A percentile compares a stretch with the other conserved stretches of the same genome.
phyloP scores from a whole-genome alignment of 2,888 invertebrate genomes.

The Hemicrepidius hirtus region DNA sequence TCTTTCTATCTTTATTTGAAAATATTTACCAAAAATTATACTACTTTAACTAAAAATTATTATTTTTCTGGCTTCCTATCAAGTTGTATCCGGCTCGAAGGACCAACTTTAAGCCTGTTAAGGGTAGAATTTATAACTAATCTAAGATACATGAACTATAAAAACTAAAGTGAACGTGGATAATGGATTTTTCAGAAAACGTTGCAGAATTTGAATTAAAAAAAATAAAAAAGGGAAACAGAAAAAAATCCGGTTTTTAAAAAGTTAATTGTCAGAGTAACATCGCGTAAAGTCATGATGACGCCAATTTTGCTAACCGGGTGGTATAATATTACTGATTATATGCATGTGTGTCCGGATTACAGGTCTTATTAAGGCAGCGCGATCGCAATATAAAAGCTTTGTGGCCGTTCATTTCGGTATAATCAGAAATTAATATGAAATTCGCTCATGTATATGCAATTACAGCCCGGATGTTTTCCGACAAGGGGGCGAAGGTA shows the following conservation, averaged over 20 bases:
- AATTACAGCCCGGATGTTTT: slow-evolving; percentile 71
- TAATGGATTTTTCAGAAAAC: too few species aligned
- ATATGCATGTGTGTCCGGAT: slow-evolving; percentile 71
- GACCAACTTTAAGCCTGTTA: too few species aligned
- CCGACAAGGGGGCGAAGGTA: slow-evolving; percentile 62
- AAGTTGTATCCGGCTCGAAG: too few species aligned
- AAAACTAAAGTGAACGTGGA: too few species aligned
- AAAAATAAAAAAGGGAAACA: slow-evolving; percentile 2
- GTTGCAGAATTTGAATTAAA: too few species aligned
- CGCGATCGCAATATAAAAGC: slow-evolving; percentile 72
- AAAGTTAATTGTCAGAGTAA: slow-evolving; percentile 44
- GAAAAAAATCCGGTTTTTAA: slow-evolving; percentile 30
- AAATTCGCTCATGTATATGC: slow-evolving; percentile 73
- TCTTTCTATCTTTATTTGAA: neutral
- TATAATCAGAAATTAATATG: slow-evolving; percentile 74
- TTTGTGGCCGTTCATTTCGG: slow-evolving; percentile 72
- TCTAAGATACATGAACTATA: too few species aligned
- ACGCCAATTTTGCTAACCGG: slow-evolving; percentile 53
- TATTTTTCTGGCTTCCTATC: too few species aligned
- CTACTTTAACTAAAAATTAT: too few species aligned
- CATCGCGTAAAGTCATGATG: slow-evolving; percentile 48
- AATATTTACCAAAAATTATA: too few species aligned
- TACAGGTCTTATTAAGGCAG: slow-evolving; percentile 72
- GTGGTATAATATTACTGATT: slow-evolving; percentile 69
- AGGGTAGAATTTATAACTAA: too few species aligned